Conservation (phyloP, 2,888 invertebrate genomes). For the Cyaniris semiargus region DNA sequence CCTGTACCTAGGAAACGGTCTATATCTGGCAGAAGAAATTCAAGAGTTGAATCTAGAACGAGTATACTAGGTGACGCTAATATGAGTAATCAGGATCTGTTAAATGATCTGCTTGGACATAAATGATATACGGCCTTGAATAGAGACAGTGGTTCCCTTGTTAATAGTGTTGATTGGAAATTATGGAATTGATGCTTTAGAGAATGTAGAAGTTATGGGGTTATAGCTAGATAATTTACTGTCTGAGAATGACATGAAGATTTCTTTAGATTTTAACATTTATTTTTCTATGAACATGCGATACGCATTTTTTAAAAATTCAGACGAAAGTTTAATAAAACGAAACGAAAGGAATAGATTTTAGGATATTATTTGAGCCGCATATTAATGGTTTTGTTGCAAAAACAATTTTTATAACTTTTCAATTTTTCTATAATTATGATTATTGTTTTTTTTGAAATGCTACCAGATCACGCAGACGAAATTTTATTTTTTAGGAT, state of each 20-base stretch:
- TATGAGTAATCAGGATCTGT: slow-evolving; percentile 68
- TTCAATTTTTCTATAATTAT: not conserved
- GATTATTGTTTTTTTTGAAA: not conserved
- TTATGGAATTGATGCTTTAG: not conserved
- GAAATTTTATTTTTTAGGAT: no score
- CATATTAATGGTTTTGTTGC: not conserved
- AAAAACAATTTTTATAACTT: not conserved
- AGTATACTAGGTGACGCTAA: slow-evolving; percentile 62
- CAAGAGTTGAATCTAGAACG: slow-evolving; percentile 50
- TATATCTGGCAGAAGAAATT: slow-evolving; percentile 55
- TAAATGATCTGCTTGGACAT: slow-evolving; percentile 69
- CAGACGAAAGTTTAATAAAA: not conserved
- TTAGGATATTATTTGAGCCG: no score
- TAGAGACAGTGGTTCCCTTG: slow-evolving; percentile 1
- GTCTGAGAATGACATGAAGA: not conserved
- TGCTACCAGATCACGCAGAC: not conserved
- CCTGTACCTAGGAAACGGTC: slow-evolving; percentile 59
- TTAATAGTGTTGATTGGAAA: not conserved
- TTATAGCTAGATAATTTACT: not conserved
- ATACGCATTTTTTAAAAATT: not conserved
- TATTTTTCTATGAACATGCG: not conserved
- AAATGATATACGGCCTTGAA: slow-evolving; percentile 60
- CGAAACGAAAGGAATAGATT: not conserved
- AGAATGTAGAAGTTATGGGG: not conserved
- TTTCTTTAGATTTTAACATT: not conserved